Evolutionary conservation across 2,797 vertebrate genomes (phyloP).

Genomic region (Sebastes umbrosus): DNA sequence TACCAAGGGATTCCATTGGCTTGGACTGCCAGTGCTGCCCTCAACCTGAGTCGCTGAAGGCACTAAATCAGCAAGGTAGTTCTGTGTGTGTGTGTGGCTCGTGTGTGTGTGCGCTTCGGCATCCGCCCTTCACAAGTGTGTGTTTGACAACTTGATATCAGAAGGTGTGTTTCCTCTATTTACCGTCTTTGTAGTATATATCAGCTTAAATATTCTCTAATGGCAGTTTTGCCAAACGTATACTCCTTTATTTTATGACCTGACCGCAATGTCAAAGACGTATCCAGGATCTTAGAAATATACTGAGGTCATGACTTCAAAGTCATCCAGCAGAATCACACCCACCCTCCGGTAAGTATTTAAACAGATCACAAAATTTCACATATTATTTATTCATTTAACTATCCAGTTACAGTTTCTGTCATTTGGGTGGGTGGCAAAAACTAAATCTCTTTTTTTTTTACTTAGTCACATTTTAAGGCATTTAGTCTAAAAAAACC

Average conservation of each 20-base stretch:
- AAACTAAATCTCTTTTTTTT: background rate
- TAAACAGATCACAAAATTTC: background rate
- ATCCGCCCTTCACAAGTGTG: slow-evolving; percentile 12
- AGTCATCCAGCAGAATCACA: background rate
- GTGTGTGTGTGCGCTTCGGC: slow-evolving; percentile 7
- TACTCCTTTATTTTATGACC: background rate
- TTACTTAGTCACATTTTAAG: background rate
- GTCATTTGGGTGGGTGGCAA: background rate
- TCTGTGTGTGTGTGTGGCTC: slow-evolving; percentile 28
- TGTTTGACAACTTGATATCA: slow-evolving; percentile 36
- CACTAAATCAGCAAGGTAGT: slow-evolving; percentile 61
- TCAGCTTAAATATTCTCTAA: background rate
- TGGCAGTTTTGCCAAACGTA: background rate
- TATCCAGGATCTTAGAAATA: background rate
- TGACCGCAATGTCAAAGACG: background rate
- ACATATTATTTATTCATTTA: background rate
- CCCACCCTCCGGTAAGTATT: background rate
- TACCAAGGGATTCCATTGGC: slow-evolving; percentile 73
- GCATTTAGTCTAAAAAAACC: background rate
- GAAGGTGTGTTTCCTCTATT: slow-evolving; percentile 13
- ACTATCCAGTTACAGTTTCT: background rate
- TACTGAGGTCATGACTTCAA: background rate
- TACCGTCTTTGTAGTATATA: background rate
- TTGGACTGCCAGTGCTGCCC: slow-evolving; percentile 65
- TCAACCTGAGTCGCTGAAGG: slow-evolving; percentile 63